These are phyloP conservation scores for Trypoxylus dichotomus DNA, from an alignment of 1,140 invertebrate genomes.

Conservation along the genomic window DNA sequence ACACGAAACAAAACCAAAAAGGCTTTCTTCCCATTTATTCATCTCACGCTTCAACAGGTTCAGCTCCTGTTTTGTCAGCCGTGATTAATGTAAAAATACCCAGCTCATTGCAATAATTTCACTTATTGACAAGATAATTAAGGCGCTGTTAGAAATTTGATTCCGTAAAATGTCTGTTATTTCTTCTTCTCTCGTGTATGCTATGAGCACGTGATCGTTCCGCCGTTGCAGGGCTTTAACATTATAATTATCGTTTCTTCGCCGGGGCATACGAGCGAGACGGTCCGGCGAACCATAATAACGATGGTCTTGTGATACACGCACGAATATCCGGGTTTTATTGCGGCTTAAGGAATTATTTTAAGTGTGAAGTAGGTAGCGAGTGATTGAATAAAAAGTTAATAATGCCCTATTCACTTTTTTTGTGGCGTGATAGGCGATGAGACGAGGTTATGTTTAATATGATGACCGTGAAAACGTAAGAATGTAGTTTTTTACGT, in stretches of 20 bases:
- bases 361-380: too few species aligned
- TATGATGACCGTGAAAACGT: too few species aligned
- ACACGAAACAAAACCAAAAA: slow-evolving; percentile 6
- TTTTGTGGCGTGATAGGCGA: too few species aligned
- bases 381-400: too few species aligned
- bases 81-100: slow-evolving; percentile 21
- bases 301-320: too few species aligned
- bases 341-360: too few species aligned
- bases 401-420: too few species aligned
- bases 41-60: slow-evolving; percentile 21
- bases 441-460: too few species aligned
- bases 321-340: too few species aligned
- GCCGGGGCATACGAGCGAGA: neutral
- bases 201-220: neutral
- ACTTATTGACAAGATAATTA: slow-evolving; percentile 21
- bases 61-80: slow-evolving; percentile 17
- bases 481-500: too few species aligned
- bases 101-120: slow-evolving; percentile 5
- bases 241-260: slow-evolving; percentile 13
- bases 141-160: slow-evolving; percentile 18
- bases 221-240: neutral
- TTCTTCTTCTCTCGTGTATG: neutral
- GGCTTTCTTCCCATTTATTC: neutral
- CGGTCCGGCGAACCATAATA: neutral
- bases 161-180: neutral